phyloP scores from a whole-genome alignment of 2,888 invertebrate genomes.

The Lepidocyrtoides sp. region DNA sequence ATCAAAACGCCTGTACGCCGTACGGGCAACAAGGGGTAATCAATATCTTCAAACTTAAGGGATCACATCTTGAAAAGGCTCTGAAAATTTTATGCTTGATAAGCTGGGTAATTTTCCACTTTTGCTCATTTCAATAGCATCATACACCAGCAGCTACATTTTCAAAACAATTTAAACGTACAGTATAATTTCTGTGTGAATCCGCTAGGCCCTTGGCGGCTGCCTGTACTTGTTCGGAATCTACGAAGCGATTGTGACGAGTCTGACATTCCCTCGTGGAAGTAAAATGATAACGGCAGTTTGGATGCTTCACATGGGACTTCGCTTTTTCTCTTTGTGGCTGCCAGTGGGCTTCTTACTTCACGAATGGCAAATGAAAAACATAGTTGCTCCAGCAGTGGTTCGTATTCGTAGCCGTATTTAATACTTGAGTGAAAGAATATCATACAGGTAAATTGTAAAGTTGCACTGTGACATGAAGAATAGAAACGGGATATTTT shows the following conservation, averaged over 20 bases:
- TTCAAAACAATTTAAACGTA: not conserved
- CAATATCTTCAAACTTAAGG: not conserved
- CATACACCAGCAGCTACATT: not conserved
- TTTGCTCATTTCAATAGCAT: not conserved
- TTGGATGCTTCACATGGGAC: conserved; percentile 30
- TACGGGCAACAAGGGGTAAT: no score
- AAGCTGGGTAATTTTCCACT: conserved; percentile 38
- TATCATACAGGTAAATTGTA: no score
- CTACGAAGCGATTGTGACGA: not conserved
- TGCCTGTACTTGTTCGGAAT: not conserved
- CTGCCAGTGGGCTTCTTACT: conserved; percentile 74
- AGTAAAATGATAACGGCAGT: not conserved
- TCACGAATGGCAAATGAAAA: conserved; percentile 55
- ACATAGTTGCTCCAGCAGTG: not conserved
- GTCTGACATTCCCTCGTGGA: conserved; percentile 14
- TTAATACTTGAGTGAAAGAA: no score
- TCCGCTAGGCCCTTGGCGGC: conserved; percentile 52
- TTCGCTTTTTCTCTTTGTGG: conserved; percentile 64
- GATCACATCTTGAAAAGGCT: not conserved
- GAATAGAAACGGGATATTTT: not conserved
- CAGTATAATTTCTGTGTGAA: no score
- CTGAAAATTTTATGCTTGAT: conserved; percentile 40
- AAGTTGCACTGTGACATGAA: no score
- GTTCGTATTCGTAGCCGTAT: conserved; percentile 22
- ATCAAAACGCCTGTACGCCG: no score